These are phyloP conservation scores for Erythrocercus mccallii DNA, from an alignment of 2,113 vertebrate species.

Conservation along the genomic window DNA sequence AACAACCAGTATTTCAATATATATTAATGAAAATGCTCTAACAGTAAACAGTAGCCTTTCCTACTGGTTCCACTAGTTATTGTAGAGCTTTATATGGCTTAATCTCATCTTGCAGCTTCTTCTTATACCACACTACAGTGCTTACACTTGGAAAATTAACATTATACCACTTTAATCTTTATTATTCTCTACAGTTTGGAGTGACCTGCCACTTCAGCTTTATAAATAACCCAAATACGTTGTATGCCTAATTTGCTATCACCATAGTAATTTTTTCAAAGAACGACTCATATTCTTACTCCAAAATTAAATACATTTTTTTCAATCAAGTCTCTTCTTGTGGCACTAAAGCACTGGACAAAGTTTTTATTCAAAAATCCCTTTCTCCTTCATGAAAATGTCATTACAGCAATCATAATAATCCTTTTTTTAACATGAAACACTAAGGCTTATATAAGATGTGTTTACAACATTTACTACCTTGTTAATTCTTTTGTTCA, in stretches of 20 bases:
- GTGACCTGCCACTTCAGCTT: background rate
- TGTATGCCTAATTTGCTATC: background rate
- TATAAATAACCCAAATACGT: constrained; percentile 27
- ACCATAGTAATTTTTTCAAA: constrained; percentile 25
- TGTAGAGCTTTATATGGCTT: background rate
- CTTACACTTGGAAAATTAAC: background rate
- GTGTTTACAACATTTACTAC: constrained; percentile 26
- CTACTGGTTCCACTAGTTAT: background rate
- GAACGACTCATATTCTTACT: constrained; percentile 5
- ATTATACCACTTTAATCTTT: background rate
- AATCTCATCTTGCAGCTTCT: background rate
- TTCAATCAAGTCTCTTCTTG: background rate
- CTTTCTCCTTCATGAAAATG: background rate
- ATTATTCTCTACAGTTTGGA: background rate
- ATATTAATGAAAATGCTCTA: background rate
- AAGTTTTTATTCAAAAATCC: background rate
- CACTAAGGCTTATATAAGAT: background rate
- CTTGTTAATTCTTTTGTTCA: constrained; percentile 18
- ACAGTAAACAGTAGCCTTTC: background rate
- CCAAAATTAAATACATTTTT: background rate
- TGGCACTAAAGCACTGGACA: background rate
- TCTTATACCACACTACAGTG: background rate
- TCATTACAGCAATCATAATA: background rate
- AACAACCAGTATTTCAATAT: constrained; percentile 3
- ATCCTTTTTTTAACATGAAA: background rate